Conservation (phyloP, 2,113 vertebrate species). For the Heloderma charlesbogerti region DNA sequence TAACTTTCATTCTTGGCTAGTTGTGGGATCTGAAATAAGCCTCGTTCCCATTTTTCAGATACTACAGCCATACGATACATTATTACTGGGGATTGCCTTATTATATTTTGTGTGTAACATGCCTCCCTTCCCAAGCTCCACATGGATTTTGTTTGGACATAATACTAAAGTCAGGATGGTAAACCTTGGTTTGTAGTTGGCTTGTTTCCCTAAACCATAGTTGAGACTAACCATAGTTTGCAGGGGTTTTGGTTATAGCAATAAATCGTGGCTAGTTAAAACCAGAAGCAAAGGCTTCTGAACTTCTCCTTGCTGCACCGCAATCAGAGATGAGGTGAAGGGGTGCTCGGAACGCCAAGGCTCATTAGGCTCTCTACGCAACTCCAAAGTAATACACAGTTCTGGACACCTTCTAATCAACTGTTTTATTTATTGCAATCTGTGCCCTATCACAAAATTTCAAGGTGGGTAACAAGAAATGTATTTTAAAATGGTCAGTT, state of each 20-base stretch:
- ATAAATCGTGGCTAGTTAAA: too few relatives aligned
- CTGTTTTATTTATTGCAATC: not conserved
- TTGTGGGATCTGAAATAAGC: not conserved
- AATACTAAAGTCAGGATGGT: too few relatives aligned
- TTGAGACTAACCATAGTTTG: too few relatives aligned
- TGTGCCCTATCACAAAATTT: not conserved
- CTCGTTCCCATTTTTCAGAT: not conserved
- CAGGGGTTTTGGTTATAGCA: too few relatives aligned
- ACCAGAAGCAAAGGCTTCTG: too few relatives aligned
- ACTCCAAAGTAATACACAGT: not conserved
- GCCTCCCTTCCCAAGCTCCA: not conserved
- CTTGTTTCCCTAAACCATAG: too few relatives aligned
- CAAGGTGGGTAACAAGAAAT: not conserved
- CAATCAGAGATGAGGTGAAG: too few relatives aligned
- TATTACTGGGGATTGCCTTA: not conserved
- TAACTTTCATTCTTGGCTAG: conserved; percentile 51
- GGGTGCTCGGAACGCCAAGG: too few relatives aligned
- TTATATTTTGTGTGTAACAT: not conserved
- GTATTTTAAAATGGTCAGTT: not conserved
- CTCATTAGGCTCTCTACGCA: not conserved
- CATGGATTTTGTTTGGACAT: not conserved
- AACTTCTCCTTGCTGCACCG: too few relatives aligned
- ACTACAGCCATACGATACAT: not conserved
- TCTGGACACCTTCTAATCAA: not conserved
- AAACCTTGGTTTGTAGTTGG: too few relatives aligned